Percentiles rank a stretch among this genome's conserved stretches.
Conservation (phyloP, 2,797 vertebrate genomes). For the Tolypeutes matacus region DNA sequence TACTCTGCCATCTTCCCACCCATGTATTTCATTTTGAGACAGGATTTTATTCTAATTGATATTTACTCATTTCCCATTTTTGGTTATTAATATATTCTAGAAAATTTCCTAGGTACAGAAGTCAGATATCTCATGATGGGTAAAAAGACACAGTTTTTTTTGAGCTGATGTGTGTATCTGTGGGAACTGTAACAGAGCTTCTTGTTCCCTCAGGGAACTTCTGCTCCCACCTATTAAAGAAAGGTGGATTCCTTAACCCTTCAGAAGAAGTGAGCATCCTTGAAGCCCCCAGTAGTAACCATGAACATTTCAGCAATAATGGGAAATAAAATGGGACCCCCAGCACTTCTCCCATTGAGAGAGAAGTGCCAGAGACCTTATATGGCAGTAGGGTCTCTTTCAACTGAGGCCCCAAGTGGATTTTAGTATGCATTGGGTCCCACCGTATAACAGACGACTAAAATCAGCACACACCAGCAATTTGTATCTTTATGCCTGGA, state of each 20-base stretch:
- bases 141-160: neutral
- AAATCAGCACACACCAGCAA: too few relatives aligned
- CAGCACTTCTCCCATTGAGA: neutral
- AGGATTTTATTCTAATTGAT: neutral
- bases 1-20: too few relatives aligned
- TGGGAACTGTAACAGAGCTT: fast-evolving
- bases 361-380: neutral
- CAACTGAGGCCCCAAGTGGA: neutral
- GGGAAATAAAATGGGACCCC: neutral
- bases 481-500: neutral
- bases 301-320: fast-evolving
- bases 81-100: neutral
- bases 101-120: neutral
- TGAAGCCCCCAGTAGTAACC: fast-evolving
- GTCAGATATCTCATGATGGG: neutral
- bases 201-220: fast-evolving
- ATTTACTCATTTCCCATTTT: neutral
- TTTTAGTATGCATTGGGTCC: neutral
- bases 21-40: neutral
- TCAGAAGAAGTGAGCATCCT: neutral
- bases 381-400: neutral
- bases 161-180: fast-evolving
- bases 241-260: neutral
- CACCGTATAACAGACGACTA: neutral
- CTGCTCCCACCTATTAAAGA: neutral